These are phyloP conservation scores for Cyclura pinguis DNA, from an alignment of 2,797 vertebrate genomes.

Conservation along the genomic window DNA sequence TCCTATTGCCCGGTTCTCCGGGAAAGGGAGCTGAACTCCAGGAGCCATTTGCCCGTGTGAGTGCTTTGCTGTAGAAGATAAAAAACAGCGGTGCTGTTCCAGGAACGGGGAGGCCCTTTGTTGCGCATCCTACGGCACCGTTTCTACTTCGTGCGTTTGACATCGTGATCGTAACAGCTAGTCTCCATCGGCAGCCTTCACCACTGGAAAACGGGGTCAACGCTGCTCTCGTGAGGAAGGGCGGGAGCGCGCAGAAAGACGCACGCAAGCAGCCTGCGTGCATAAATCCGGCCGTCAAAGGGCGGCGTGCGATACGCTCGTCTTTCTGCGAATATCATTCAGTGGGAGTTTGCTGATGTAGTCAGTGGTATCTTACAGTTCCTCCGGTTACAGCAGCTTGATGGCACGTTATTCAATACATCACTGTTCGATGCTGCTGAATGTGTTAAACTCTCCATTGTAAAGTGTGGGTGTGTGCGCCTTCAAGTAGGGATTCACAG, in stretches of 20 bases:
- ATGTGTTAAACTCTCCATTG: background rate
- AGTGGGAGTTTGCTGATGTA: background rate
- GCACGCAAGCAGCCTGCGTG: too few relatives aligned
- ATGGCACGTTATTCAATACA: background rate
- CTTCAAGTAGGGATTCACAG: background rate
- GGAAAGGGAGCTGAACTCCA: background rate
- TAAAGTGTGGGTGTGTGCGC: background rate
- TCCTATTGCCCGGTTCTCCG: too few relatives aligned
- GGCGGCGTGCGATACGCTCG: background rate
- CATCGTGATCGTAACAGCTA: rapidly evolving
- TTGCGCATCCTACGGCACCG: background rate
- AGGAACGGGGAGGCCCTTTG: background rate
- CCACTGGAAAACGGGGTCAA: background rate
- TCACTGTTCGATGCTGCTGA: background rate
- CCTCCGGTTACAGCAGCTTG: background rate
- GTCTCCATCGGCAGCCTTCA: background rate
- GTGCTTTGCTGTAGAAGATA: background rate
- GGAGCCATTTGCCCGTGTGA: background rate
- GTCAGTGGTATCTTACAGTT: too few relatives aligned
- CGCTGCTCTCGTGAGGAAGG: background rate
- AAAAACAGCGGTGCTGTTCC: too few relatives aligned
- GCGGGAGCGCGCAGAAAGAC: too few relatives aligned
- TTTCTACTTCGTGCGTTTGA: background rate
- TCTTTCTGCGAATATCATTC: background rate
- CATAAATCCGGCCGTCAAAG: background rate